Evolutionary conservation across 2,888 invertebrate genomes (phyloP), one percentile per base, ranked within the genome.

Genomic region (Imbricaverruca yamaguchii): DNA sequence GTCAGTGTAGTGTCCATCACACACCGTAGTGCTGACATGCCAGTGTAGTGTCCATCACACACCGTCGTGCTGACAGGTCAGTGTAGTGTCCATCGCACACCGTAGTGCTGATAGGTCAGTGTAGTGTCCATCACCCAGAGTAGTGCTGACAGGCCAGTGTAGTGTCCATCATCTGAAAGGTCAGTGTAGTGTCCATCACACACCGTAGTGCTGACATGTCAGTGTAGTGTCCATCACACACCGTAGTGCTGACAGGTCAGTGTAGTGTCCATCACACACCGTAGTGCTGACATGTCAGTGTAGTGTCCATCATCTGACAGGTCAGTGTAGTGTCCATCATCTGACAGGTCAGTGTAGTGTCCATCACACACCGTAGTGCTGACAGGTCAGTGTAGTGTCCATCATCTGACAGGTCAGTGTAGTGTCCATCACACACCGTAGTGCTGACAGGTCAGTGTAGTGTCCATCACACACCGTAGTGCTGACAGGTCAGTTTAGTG

Each of bases 1-100:
- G 93, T 93, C 88, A 67, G 67, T 39, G 39, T 39, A 39, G 39
- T 39, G 39, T 39, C 39, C n/a, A n/a, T n/a, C n/a, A n/a, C 94
- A 94, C 88, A 94, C 94, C 84, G 93, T 93, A 81, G 92, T 94
- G 82, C 91, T 94, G 86, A 93, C 94, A 87, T 92, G 93, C 93
- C 88, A 67, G 67, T 39, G 39, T 39, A 39, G 39, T 39, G 39
- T 39, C 39, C n/a, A n/a, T n/a, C n/a, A n/a, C 94, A 94, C 88
- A 94, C 94, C 84, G 93, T 93, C 81, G 92, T 94, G 82, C 91
- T 94, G 86, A 93, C 94, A 87, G 92, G 93, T 93, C 88, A 67
- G 67, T 39, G 39, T 39, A 39, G 39, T 39, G 39, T 39, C 39
- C n/a, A n/a, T n/a, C n/a, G n/a, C 94, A 94, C 88, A 94, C 94